These are phyloP conservation scores for Ophion costatus DNA, from an alignment of 2,888 invertebrate species.

Conservation along the genomic window DNA sequence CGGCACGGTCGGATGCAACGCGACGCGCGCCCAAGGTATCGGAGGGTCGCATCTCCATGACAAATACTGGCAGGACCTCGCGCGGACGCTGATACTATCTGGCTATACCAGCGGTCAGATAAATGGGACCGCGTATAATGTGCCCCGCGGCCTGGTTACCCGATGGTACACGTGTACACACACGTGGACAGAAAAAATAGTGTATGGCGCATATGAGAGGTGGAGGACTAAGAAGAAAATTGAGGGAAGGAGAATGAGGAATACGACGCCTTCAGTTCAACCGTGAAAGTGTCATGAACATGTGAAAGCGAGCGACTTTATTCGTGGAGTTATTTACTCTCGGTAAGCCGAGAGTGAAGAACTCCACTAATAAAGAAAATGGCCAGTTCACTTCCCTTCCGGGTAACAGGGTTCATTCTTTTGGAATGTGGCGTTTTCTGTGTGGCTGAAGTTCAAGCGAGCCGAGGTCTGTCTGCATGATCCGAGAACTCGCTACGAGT, in stretches of 20 bases:
- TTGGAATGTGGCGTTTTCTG: neutral
- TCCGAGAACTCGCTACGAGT: no score
- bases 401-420: neutral
- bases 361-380: neutral
- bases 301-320: neutral
- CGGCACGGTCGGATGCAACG: conserved; percentile 58
- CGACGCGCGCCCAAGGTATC: conserved; percentile 75
- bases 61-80: conserved; percentile 83
- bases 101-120: conserved; percentile 78
- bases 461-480: no score
- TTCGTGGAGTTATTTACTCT: neutral
- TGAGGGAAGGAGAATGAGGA: conserved; percentile 38
- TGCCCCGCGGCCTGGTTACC: conserved; percentile 69
- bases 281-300: conserved; percentile 47
- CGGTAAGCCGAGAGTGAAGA: neutral
- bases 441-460: neutral
- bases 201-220: conserved; percentile 28
- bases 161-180: conserved; percentile 61
- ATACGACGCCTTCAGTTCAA: conserved; percentile 41
- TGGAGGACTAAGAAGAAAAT: conserved; percentile 9
- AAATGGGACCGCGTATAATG: conserved; percentile 80
- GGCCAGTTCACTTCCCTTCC: neutral
- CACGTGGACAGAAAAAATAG: conserved; percentile 58
- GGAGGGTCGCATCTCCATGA: conserved; percentile 81
- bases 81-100: conserved; percentile 81